Percentiles rank a stretch among this genome's conserved stretches.
phyloP scores from a whole-genome alignment of 1,140 invertebrate species.

The Meteorus sp. region DNA sequence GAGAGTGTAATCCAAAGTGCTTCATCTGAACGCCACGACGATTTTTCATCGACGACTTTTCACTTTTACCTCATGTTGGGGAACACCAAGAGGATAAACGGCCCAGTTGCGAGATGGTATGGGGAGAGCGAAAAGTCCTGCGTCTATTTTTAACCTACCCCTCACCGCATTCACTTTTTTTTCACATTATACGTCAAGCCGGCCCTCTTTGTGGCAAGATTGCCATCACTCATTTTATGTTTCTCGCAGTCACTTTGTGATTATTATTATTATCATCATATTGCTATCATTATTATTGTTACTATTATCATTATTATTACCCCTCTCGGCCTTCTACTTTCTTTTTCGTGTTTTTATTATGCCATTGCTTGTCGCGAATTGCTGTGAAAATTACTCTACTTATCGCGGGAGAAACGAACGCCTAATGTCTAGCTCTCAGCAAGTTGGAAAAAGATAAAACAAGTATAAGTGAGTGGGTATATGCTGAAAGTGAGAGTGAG shows the following conservation, averaged over 20 bases:
- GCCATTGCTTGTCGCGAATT: conserved; percentile 25
- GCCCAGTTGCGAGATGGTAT: no score
- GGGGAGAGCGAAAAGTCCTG: neutral
- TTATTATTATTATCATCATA: conserved; percentile 8
- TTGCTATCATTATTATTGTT: neutral
- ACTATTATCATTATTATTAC: conserved; percentile 16
- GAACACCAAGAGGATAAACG: neutral
- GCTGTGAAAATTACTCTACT: conserved; percentile 30
- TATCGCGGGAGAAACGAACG: conserved; percentile 28
- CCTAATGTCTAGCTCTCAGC: conserved; percentile 27
- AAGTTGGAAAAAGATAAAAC: conserved; percentile 12
- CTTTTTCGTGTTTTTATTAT: conserved; percentile 7
- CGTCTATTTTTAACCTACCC: conserved; percentile 3
- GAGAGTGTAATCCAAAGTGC: conserved; percentile 31
- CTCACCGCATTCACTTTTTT: no score
- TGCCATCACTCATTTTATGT: neutral
- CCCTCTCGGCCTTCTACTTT: neutral
- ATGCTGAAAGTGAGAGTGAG: conserved; percentile 5
- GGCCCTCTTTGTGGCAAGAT: no score
- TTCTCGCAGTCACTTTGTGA: neutral
- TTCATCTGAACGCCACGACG: conserved; percentile 32
- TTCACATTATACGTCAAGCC: no score
- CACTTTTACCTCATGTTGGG: conserved; percentile 13
- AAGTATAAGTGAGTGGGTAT: no score
- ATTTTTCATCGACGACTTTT: conserved; percentile 38